Evolutionary conservation across 2,888 invertebrate species (phyloP).

Genomic region (Melitaea athalia): DNA sequence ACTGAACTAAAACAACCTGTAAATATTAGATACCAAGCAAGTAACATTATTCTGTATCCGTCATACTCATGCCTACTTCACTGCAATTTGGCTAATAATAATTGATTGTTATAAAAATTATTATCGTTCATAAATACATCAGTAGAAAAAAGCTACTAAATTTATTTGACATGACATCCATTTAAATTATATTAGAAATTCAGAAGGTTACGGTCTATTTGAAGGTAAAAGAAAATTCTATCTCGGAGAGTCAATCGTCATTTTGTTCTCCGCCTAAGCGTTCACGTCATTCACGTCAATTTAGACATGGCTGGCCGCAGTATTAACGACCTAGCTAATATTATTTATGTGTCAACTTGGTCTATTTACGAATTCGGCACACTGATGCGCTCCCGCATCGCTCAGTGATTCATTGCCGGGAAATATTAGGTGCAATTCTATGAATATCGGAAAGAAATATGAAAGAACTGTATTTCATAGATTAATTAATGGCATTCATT

Average conservation of each 20-base stretch:
- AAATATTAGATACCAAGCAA: not conserved
- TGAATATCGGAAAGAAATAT: conserved; percentile 9
- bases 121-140: no score
- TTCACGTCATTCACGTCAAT: conserved; percentile 44
- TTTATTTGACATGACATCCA: no score
- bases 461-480: not conserved
- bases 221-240: not conserved
- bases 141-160: no score
- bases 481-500: not conserved
- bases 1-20: no score
- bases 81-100: no score
- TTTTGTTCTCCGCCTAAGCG: not conserved
- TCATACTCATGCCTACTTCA: not conserved
- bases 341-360: conserved; percentile 79
- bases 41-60: not conserved
- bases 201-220: no score
- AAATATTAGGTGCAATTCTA: conserved; percentile 62
- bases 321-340: conserved; percentile 70
- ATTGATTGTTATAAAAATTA: no score
- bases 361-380: conserved; percentile 70
- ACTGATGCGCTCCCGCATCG: conserved; percentile 50
- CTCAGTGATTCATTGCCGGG: conserved; percentile 65
- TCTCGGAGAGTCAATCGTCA: not conserved
- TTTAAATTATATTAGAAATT: no score
- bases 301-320: conserved; percentile 48